Evolutionary conservation across 2,888 invertebrate genomes (phyloP), one percentile per base, ranked within the genome.

Genomic region (Tiliacea aurago): DNA sequence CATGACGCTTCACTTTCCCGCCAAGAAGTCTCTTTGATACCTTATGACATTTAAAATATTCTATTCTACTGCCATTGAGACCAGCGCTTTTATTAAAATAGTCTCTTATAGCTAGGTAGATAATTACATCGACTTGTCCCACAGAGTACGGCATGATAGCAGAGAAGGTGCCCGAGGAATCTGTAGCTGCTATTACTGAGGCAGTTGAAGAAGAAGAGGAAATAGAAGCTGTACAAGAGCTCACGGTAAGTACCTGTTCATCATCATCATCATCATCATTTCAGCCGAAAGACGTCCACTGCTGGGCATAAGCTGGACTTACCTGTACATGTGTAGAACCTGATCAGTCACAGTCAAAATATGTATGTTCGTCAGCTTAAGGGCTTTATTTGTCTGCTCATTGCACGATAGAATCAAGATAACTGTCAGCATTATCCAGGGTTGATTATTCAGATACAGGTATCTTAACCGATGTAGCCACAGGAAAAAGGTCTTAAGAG

Each of bases 201-300:
- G 76, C 63, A 4, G 70, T 82, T 0, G 86, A 87, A 61, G 95
- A 92, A 73, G 94, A 93, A 58, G 93, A 93, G 45, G 94, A 93
- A 61, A 89, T 86, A 0, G 94, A 93, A 78, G 90, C 88, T 4
- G 95, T 95, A 84, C 92, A 91, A 51, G 91, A 91, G 51, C 85
- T 96, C 45, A 96, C 96, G 81, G 95, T 94, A 77, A 82, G 23
- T 49, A 58, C 75, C 37, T n/a, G n/a, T 49, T 1, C 4, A 63
- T 28, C 28, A 28, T 28, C 28, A 28, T 1, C 4, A 63, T 28
- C 28, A 28, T 28, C 28, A 28, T 28, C 28, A 28, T 28, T 28
- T 28, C 28, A 28, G 28, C 28, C 28, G 28, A 28, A 28, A 28
- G 28, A 28, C 28, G 28, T 28, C 28, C 3, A 28, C 2, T 28